phyloP scores from a whole-genome alignment of 2,888 invertebrate genomes.

The Acleris emargana region DNA sequence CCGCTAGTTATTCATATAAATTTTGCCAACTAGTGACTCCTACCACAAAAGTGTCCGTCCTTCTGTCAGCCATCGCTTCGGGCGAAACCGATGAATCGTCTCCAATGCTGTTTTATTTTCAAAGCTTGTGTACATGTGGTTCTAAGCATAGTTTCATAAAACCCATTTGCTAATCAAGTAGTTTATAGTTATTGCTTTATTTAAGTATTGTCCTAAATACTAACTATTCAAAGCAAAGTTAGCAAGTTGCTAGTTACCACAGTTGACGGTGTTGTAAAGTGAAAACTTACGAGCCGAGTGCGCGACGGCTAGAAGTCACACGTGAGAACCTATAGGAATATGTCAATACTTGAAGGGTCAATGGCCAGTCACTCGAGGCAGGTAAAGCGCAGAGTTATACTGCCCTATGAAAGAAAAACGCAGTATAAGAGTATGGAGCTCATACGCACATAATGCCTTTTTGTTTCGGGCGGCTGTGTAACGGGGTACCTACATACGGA shows the following conservation, averaged over 20 bases:
- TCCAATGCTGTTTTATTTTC: no score
- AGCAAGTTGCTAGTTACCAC: conserved; percentile 41
- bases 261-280: conserved; percentile 50
- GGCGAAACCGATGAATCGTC: no score
- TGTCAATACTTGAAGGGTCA: conserved; percentile 83
- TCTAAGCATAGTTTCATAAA: no score
- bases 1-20: no score
- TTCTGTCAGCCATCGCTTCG: no score
- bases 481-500: conserved; percentile 48
- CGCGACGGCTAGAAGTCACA: conserved; percentile 63
- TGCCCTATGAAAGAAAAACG: no score
- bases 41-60: no score
- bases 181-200: background rate
- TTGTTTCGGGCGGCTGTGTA: conserved; percentile 42
- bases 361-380: conserved; percentile 73
- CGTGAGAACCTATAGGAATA: conserved; percentile 83
- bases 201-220: background rate
- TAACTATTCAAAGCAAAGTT: conserved; percentile 42
- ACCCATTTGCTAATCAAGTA: no score
- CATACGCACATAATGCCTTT: no score
- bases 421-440: no score
- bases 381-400: conserved; percentile 61
- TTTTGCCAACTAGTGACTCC: no score
- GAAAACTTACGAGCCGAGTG: conserved; percentile 58
- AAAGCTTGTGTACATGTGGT: no score